A percentile compares a stretch with the other conserved stretches of the same genome.
phyloP scores from a whole-genome alignment of 2,888 invertebrate species.

The Drosophila koepferae region DNA sequence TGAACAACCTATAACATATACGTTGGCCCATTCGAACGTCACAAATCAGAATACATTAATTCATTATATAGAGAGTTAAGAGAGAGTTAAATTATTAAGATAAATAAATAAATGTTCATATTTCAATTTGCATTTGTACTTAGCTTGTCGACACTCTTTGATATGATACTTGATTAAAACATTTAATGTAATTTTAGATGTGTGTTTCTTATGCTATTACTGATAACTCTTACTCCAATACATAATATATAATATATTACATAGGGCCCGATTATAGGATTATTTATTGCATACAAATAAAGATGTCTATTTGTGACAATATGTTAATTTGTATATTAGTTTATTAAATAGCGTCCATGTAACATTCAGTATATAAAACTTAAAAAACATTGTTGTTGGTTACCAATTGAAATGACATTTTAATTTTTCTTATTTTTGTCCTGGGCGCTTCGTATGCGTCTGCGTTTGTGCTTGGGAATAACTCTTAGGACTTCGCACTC shows the following conservation, averaged over 20 bases:
- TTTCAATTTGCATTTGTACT: too few species aligned
- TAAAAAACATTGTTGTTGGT: not conserved
- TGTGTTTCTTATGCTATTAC: too few species aligned
- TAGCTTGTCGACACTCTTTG: too few species aligned
- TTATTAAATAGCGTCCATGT: not conserved
- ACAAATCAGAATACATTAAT: not conserved
- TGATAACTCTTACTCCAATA: too few species aligned
- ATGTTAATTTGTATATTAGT: not conserved
- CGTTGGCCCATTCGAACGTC: not conserved
- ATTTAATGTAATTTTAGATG: not conserved
- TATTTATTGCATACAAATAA: not conserved
- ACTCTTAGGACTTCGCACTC: conserved; percentile 84
- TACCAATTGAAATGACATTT: conserved; percentile 3
- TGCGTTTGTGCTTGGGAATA: conserved; percentile 83
- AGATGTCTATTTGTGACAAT: not conserved
- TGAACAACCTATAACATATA: not conserved
- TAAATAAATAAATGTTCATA: too few species aligned
- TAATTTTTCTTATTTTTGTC: conserved; percentile 41
- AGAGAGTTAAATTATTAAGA: too few species aligned
- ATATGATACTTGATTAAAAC: not conserved
- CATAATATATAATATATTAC: not conserved
- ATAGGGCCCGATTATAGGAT: not conserved
- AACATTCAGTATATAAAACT: not conserved
- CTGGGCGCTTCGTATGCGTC: conserved; percentile 83
- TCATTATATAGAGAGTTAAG: too few species aligned